These are phyloP conservation scores for Oreochromis mossambicus DNA, from an alignment of 2,797 vertebrate genomes.

Conservation along the genomic window DNA sequence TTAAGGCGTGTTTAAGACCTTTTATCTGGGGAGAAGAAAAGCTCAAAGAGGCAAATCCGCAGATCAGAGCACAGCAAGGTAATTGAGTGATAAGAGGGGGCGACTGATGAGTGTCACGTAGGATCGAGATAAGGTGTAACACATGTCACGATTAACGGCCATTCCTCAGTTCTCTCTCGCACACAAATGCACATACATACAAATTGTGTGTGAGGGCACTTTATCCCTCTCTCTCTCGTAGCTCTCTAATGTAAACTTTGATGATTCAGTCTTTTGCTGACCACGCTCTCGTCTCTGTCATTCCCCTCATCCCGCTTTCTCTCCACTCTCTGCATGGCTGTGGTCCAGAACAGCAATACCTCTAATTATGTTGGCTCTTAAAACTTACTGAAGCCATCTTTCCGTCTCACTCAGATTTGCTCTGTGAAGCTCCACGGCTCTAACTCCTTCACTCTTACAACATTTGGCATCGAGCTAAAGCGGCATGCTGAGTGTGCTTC, in stretches of 20 bases:
- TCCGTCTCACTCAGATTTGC: constrained; percentile 27
- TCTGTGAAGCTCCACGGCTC: constrained; percentile 3
- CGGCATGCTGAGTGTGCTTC: constrained; percentile 57
- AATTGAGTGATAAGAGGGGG: constrained; percentile 48
- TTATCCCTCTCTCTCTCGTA: neutral
- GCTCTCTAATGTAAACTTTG: constrained; percentile 27
- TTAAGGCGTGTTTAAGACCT: neutral
- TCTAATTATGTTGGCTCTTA: constrained; percentile 66
- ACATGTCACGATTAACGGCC: constrained; percentile 29
- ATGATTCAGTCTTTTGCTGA: constrained; percentile 36
- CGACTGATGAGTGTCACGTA: constrained; percentile 45
- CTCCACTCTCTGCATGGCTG: constrained; percentile 54
- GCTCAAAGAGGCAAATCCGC: constrained; percentile 29
- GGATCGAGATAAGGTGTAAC: constrained; percentile 35
- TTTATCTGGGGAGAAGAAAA: constrained; percentile 14
- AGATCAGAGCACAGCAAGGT: constrained; percentile 32
- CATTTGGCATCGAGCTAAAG: constrained; percentile 34
- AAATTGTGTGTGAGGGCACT: neutral
- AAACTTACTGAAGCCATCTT: constrained; percentile 39
- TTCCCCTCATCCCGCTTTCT: neutral
- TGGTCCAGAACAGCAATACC: constrained; percentile 68
- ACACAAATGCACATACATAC: neutral
- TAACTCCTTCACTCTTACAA: neutral
- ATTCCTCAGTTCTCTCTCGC: neutral
- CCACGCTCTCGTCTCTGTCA: constrained; percentile 9